Percentiles rank a stretch among this genome's conserved stretches.
phyloP scores from a whole-genome alignment of 2,797 vertebrate species.

The Dendrocincla fuliginosa region DNA sequence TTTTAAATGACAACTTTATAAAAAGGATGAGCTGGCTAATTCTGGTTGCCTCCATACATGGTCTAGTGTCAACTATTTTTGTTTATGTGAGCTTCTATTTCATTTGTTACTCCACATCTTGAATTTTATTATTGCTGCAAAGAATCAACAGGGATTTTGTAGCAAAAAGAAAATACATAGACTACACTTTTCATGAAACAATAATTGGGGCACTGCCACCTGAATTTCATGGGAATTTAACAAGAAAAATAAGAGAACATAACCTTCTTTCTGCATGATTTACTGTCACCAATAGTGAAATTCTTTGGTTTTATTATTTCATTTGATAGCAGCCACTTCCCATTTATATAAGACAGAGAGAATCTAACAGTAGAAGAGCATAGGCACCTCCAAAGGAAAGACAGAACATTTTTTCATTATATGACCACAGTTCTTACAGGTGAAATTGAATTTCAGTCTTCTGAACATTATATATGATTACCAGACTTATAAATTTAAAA shows the following conservation, averaged over 20 bases:
- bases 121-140: neutral
- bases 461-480: neutral
- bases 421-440: neutral
- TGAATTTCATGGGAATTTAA: constrained; percentile 14
- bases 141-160: neutral
- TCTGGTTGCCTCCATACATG: neutral
- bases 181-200: neutral
- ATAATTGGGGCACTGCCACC: neutral
- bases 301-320: neutral
- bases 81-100: neutral
- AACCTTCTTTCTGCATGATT: constrained; percentile 22
- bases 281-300: neutral
- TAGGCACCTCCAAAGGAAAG: neutral
- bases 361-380: neutral
- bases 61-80: neutral
- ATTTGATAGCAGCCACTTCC: neutral
- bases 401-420: neutral
- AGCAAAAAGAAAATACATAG: constrained; percentile 1
- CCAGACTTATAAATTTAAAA: neutral
- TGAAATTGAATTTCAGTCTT: neutral
- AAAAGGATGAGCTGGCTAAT: constrained; percentile 24
- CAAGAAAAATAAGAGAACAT: neutral
- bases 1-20: constrained; percentile 33
- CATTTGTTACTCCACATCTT: neutral
- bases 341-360: neutral